A percentile compares a stretch with the other conserved stretches of the same genome.
Evolutionary conservation across 2,888 invertebrate genomes (phyloP).

Genomic region (Cosmia pyralina): DNA sequence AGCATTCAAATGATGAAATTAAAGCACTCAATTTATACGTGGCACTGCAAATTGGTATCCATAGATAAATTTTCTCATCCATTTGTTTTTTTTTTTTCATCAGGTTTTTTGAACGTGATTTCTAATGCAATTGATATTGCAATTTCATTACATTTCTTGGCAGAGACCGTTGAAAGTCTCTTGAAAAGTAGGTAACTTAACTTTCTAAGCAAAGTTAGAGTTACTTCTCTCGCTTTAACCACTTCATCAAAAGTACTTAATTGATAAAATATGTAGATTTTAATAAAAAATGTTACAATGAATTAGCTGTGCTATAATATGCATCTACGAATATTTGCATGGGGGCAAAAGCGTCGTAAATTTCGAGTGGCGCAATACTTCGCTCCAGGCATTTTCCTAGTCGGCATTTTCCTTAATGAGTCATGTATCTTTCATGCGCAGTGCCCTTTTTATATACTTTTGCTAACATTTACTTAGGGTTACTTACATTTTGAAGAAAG

Average conservation of each 20-base stretch:
- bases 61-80: background rate
- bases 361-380: conserved; percentile 39
- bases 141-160: background rate
- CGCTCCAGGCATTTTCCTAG: conserved; percentile 23
- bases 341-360: conserved; percentile 31
- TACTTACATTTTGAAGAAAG: conserved; percentile 15
- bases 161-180: background rate
- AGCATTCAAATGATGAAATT: background rate
- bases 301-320: conserved; percentile 32
- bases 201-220: conserved; percentile 2
- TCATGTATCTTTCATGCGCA: conserved; percentile 51
- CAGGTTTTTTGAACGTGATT: background rate
- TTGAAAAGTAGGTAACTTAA: conserved; percentile 10
- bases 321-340: conserved; percentile 44
- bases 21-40: background rate
- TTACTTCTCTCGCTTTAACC: background rate
- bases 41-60: background rate
- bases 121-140: background rate
- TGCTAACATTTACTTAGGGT: conserved; percentile 1
- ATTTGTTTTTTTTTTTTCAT: background rate
- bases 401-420: conserved; percentile 44
- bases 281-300: conserved; percentile 3
- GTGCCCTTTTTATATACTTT: conserved; percentile 16
- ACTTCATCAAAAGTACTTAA: background rate
- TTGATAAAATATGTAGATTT: background rate